Evolutionary conservation across 1,140 invertebrate species (phyloP).

Genomic region (Hylaeus volcanicus): DNA sequence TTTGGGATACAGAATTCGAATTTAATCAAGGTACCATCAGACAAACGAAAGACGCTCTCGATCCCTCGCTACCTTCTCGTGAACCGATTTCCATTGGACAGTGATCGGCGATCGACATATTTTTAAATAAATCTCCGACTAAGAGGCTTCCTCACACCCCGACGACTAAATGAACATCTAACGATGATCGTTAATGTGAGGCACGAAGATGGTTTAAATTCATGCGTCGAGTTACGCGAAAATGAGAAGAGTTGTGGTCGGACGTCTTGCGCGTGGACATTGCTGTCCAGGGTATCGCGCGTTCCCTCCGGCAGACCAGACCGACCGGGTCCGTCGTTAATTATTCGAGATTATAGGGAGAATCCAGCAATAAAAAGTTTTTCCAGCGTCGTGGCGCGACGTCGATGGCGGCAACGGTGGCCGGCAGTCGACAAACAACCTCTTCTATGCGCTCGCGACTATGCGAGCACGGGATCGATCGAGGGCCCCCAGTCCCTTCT

Average conservation of each 20-base stretch:
- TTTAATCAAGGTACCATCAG: too few relatives aligned
- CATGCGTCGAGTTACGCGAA: too few relatives aligned
- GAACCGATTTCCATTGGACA: too few relatives aligned
- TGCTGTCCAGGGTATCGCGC: neutral
- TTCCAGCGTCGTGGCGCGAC: conserved; percentile 4
- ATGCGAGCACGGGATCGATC: conserved; percentile 67
- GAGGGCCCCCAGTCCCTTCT: conserved; percentile 63
- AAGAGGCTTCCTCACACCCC: too few relatives aligned
- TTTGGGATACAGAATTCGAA: too few relatives aligned
- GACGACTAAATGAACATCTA: too few relatives aligned
- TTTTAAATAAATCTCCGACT: too few relatives aligned
- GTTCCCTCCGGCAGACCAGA: neutral
- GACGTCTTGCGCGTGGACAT: neutral
- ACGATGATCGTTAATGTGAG: too few relatives aligned
- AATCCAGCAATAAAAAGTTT: conserved; percentile 62
- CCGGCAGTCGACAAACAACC: conserved; percentile 58
- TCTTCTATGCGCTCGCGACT: conserved; percentile 58
- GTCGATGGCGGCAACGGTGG: conserved; percentile 47
- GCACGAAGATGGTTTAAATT: too few relatives aligned
- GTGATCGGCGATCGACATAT: too few relatives aligned
- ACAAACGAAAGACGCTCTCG: too few relatives aligned
- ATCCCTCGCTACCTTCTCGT: too few relatives aligned
- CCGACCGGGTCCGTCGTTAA: conserved; percentile 4
- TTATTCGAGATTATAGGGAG: conserved; percentile 62
- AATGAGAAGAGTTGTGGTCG: neutral